These are phyloP conservation scores for Fringilla coelebs DNA, from an alignment of 2,797 vertebrate genomes.

Conservation along the genomic window DNA sequence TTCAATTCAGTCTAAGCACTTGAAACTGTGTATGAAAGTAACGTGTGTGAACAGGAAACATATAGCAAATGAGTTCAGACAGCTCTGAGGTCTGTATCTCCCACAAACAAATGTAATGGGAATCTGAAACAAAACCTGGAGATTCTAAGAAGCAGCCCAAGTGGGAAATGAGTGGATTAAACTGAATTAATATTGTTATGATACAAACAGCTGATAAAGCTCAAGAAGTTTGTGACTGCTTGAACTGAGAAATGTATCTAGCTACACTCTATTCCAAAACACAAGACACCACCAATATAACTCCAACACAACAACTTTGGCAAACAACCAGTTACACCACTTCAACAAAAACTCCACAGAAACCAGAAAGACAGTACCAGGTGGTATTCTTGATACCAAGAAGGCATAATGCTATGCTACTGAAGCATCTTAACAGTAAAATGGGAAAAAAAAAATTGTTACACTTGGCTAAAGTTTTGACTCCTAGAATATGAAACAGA, in stretches of 20 bases:
- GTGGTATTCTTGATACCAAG: slow-evolving; percentile 15
- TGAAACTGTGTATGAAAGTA: neutral
- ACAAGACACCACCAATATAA: neutral
- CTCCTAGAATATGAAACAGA: neutral
- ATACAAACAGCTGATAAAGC: neutral
- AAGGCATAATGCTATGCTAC: neutral
- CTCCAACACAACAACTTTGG: neutral
- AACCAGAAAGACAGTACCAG: neutral
- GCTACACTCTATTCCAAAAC: neutral
- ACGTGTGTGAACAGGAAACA: neutral
- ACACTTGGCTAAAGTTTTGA: neutral
- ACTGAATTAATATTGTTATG: slow-evolving; percentile 21
- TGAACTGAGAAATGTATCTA: neutral
- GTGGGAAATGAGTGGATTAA: slow-evolving; percentile 1
- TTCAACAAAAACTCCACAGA: neutral
- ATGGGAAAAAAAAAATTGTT: neutral
- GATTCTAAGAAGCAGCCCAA: neutral
- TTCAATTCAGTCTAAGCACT: neutral
- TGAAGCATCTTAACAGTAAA: neutral
- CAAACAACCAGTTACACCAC: neutral
- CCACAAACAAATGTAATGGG: neutral
- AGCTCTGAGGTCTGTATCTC: neutral
- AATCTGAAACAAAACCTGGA: neutral
- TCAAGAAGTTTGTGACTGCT: neutral
- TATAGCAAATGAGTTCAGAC: neutral